Evolutionary conservation across 1,140 invertebrate species (phyloP), one percentile per base, ranked within the genome.

Genomic region (Archivesica marissinica): DNA sequence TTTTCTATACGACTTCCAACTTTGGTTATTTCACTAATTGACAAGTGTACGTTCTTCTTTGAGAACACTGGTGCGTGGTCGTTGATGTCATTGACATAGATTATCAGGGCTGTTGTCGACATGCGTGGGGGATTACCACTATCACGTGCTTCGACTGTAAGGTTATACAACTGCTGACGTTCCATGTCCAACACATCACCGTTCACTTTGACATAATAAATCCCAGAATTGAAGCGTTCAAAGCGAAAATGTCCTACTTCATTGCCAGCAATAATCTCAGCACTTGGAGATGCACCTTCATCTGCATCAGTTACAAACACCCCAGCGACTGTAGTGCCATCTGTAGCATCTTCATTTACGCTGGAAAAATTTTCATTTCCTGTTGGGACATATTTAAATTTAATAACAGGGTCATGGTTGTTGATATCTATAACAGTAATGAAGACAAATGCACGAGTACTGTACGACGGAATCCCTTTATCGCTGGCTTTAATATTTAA

Each of bases 401-500:
- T 96, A 68, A 99, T 98, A 33, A 97, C 95, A 3, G 98, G 98
- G 94, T 98, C 97, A 92, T 99, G 98, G 95, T 99, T 98, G 94
- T 99, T 99, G 86, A 92, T 93, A 93, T 99, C 98, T 41, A 98
- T 95, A 20, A 99, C 94, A 94, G 98, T 98, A 0, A 99, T 97
- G 3, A 97, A 98, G 0, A 99, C 97, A 94, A 99, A 99, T 28
- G 98, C 98, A 52, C 98, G 95, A 4, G 98, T 98, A 91, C 98
- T 97, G 93, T 98, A 97, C 41, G 97, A 94, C 0, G 98, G 98
- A 9, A 96, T 96, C 0, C 98, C 98, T 88, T 98, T 97, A 94
- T 99, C 98, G 66, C 97, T 95, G 15, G 98, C 98, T 91, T 97
- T 98, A 0, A 99, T 97, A 0, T 98, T 98, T 88, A 99, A 97